A percentile compares a stretch with the other conserved stretches of the same genome.
Conservation (phyloP, 2,113 vertebrate genomes). For the Indicator maculatus region DNA sequence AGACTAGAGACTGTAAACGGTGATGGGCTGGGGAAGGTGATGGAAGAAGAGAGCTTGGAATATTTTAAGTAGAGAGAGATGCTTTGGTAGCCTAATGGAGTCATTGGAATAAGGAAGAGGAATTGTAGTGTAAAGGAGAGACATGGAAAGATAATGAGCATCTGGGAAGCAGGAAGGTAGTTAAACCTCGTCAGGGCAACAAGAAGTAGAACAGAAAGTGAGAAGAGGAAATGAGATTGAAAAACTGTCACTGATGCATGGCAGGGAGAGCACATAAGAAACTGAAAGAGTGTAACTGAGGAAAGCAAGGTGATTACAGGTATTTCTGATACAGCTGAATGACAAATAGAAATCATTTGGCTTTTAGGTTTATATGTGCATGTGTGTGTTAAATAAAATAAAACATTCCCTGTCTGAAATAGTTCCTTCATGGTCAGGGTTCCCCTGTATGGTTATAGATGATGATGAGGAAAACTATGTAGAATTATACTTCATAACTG, state of each 20-base stretch:
- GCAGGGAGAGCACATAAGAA: not conserved
- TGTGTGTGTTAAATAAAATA: not conserved
- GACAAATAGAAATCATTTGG: not conserved
- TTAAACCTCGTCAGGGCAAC: not conserved
- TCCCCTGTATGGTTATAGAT: not conserved
- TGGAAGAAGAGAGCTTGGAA: not conserved
- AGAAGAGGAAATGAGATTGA: constrained; percentile 14
- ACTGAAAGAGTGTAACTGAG: not conserved
- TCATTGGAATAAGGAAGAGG: not conserved
- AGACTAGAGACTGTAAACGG: not conserved
- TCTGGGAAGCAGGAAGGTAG: not conserved
- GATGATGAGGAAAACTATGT: not conserved
- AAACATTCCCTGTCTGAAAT: not conserved
- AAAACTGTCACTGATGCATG: not conserved
- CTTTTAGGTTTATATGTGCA: not conserved
- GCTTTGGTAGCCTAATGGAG: not conserved
- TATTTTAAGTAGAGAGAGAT: not conserved
- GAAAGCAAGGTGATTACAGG: not conserved
- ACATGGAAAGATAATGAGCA: not conserved
- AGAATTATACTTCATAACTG: not conserved
- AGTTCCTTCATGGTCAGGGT: not conserved
- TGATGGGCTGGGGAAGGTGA: not conserved
- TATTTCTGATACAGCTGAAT: not conserved
- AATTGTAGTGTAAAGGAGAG: not conserved
- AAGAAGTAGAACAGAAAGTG: not conserved